Base-by-base conservation (phyloP, 2,797 vertebrate species). In the Eidolon dupreanum region DNA sequence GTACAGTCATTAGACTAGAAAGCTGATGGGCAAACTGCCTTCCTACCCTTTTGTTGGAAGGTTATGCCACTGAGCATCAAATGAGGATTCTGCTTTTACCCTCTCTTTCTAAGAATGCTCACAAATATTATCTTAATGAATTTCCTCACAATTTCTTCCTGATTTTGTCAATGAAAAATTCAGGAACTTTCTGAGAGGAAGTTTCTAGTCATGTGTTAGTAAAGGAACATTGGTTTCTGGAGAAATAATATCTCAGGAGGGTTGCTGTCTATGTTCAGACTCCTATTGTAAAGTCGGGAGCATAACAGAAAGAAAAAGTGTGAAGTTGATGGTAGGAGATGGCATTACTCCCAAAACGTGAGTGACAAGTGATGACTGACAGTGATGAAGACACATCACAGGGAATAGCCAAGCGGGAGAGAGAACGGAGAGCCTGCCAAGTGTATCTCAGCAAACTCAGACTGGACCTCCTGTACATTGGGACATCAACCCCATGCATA, bases 301-400 rank as follows among this genome's bases (percentile, higher is more conserved):
- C 36, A 3, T 22, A 65, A 31, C 38, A 22, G 38, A 33, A 24
- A 74, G 61, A 17, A 41, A 22, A 31, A n/a, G 57, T 71, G 22
- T 79, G 84, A 92, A 89, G 53, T 75, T 84, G 43, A 66, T 85
- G 93, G 95, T 83, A 55, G 78, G 92, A 92, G 55, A 95, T 46
- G 46, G 85, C 90, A 59, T 88, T 82, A 46, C 93, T 97, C 84
- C 81, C 77, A 41, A 85, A 75, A 89, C 24, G 8, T 92, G 93
- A 97, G 88, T 89, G 78, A 95, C 8, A 53, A 74, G 75, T 96
- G 94, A 24, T 93, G 74, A 49, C 70, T 97, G 97, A 92, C 92
- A 88, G 90, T 57, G 94, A 93, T 36, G 94, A 97, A 98, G 89
- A 95, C 73, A 70, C 59, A 38, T 65, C 36, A 22, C 74, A 46